These are phyloP conservation scores for Eriosoma lanigerum DNA, from an alignment of 1,140 invertebrate species.

Conservation along the genomic window DNA sequence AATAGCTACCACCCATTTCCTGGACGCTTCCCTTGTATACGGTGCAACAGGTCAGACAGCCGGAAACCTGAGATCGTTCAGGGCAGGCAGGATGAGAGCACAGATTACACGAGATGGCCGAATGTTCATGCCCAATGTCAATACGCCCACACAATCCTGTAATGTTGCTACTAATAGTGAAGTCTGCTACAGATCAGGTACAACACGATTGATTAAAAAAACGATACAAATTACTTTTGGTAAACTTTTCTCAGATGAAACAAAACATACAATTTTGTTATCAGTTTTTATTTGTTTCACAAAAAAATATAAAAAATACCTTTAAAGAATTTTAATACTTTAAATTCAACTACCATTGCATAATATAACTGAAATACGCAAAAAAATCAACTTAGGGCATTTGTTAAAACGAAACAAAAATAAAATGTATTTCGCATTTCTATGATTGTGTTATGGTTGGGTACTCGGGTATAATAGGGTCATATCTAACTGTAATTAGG, in stretches of 20 bases:
- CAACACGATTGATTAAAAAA: neutral
- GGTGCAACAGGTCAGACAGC: constrained; percentile 66
- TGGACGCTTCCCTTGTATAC: constrained; percentile 74
- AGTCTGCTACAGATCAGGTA: constrained; percentile 54
- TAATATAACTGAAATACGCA: too few species aligned
- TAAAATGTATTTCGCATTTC: neutral
- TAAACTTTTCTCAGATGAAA: too few species aligned
- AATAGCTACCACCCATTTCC: constrained; percentile 70
- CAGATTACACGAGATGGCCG: constrained; percentile 52
- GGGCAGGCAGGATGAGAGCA: constrained; percentile 64
- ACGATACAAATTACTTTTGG: too few species aligned
- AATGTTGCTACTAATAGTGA: constrained; percentile 50
- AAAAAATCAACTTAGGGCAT: neutral
- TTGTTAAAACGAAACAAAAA: neutral
- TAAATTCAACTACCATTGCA: too few species aligned
- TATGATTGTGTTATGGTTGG: neutral
- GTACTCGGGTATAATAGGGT: constrained; percentile 12
- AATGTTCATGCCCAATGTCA: constrained; percentile 45
- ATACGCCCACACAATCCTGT: constrained; percentile 43
- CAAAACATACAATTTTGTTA: too few species aligned
- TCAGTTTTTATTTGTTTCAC: too few species aligned
- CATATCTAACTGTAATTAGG: neutral
- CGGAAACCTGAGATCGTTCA: constrained; percentile 61
- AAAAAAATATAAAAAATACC: too few species aligned
- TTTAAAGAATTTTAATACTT: too few species aligned